phyloP scores from a whole-genome alignment of 1,140 invertebrate species.

The Gonioctena quinquepunctata region DNA sequence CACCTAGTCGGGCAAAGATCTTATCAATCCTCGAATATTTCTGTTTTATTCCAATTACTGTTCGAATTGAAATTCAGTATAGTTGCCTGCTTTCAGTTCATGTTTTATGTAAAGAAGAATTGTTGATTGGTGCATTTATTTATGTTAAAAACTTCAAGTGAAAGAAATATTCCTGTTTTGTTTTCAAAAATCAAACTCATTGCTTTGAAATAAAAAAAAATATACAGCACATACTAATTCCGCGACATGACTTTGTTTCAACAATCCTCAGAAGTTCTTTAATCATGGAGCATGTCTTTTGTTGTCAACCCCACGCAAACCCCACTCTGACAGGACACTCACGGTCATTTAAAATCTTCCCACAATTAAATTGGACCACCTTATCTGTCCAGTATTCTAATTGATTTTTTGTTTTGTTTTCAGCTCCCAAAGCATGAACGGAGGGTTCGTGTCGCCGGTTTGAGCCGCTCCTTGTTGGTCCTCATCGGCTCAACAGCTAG shows the following conservation, averaged over 20 bases:
- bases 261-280: too few species aligned
- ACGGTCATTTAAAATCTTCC: constrained; percentile 17
- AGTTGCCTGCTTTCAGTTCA: not conserved
- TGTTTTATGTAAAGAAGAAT: not conserved
- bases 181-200: too few species aligned
- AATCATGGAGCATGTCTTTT: not conserved
- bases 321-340: not conserved
- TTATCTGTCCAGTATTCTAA: constrained; percentile 28
- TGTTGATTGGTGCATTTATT: too few species aligned
- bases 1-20: not conserved
- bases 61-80: not conserved
- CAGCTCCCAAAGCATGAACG: constrained; percentile 65
- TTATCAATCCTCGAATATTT: not conserved
- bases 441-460: constrained; percentile 67
- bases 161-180: too few species aligned
- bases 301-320: constrained; percentile 6
- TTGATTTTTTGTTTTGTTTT: constrained; percentile 49
- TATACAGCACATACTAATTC: too few species aligned
- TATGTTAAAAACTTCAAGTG: too few species aligned
- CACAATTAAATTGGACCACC: constrained; percentile 25
- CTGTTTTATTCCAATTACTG: not conserved
- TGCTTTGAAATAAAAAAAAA: too few species aligned
- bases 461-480: constrained; percentile 51
- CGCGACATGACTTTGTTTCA: too few species aligned
- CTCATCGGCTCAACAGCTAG: constrained; percentile 25